A percentile compares a stretch with the other conserved stretches of the same genome.
phyloP scores from a whole-genome alignment of 1,140 invertebrate species.

The Microplitis demolitor region DNA sequence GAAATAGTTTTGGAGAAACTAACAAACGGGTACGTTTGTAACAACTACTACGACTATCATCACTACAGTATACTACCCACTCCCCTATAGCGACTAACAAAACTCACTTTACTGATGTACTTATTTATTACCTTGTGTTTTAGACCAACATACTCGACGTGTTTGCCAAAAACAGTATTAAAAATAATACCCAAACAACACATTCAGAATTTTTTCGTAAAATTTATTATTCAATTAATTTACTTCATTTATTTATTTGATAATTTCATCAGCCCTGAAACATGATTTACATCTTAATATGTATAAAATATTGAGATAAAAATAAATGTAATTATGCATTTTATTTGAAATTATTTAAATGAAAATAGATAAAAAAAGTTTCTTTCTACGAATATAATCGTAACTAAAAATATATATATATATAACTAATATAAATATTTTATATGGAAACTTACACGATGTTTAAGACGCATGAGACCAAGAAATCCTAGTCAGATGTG shows the following conservation, averaged over 20 bases:
- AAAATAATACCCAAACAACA: background rate
- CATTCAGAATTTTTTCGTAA: background rate
- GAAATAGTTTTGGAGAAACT: background rate
- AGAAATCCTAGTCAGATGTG: background rate
- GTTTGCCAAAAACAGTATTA: background rate
- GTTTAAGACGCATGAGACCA: background rate
- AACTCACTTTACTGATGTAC: conserved; percentile 12
- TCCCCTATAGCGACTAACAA: background rate
- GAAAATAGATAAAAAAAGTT: too few species aligned
- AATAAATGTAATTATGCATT: too few species aligned
- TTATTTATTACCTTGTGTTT: conserved; percentile 9
- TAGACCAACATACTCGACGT: background rate
- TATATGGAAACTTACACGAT: background rate
- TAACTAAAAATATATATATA: background rate
- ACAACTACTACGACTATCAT: background rate
- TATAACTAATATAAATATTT: background rate
- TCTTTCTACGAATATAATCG: too few species aligned
- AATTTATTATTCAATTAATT: too few species aligned
- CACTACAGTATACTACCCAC: background rate
- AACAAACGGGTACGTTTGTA: background rate
- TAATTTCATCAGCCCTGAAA: too few species aligned
- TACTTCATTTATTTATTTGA: too few species aligned
- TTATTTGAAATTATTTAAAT: too few species aligned
- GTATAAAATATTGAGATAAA: too few species aligned
- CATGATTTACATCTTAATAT: too few species aligned